Base-by-base conservation (phyloP, 2,113 vertebrate species). In the Edolisoma coerulescens region DNA sequence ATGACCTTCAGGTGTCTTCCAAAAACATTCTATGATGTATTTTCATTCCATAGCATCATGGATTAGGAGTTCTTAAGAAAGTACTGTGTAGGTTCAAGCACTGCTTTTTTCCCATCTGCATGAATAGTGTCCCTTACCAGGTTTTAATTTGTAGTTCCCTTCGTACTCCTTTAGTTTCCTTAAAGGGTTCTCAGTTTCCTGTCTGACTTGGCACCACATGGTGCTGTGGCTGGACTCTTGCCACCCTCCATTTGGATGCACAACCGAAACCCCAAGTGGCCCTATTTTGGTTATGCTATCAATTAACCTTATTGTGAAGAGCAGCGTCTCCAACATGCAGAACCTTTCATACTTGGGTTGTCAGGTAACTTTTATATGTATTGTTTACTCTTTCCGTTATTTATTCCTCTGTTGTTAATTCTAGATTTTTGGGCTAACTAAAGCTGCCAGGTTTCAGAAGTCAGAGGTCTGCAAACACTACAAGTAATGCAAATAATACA, bases 401-500 rank as follows among this genome's bases (percentile, higher is more conserved):
- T 92, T 86, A 22, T 81, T 89, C 59, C 54, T 86, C 50, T 77
- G 54, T 63, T 67, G 30, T 35, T 84, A 69, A 42, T 84, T 70
- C 76, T 67, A 77, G 42, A 20, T 86, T 30, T 32, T 49, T 93
- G 60, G 45, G 27, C 52, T 96, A 73, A 27, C 24, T 65, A 32
- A 69, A 92, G 76, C 76, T 92, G 49, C 39, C 76, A 71, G 56
- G 35, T 83, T 84, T 86, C 71, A 84, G 86, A 86, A 93, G 52
- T 50, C 3, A 2, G 76, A 90, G 68, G 65, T 93, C 73, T 84
- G 39, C 60, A 91, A 91, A 78, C 80, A 89, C 56, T 42, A 35
- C 26, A 49, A 84, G 84, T 56, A 81, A n/a, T 33, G 68, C 73
- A 95, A 94, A 95, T 87, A 93, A 74, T 92, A 59, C 57, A 65